Evolutionary conservation across 2,797 vertebrate genomes (phyloP), one percentile per base, ranked within the genome.

Genomic region (Sebastolobus altivelis): DNA sequence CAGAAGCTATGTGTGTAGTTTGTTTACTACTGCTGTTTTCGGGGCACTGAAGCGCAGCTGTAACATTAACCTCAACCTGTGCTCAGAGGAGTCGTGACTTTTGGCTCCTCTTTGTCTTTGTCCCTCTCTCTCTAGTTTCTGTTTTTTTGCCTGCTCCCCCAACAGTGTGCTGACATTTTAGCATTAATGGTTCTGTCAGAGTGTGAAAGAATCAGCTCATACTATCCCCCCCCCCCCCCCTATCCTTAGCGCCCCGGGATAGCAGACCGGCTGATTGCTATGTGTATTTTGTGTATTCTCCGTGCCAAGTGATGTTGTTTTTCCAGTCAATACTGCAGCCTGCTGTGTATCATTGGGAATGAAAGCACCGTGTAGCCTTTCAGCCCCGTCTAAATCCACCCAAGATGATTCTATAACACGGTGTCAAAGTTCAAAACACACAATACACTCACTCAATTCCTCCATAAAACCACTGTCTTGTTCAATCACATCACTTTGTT

Each of bases 121-220:
- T 72, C 46, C 65, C 60, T 62, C 46, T 70, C 25, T 68, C 66
- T 80, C 59, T 31, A 38, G 60, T 52, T 46, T 72, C 54, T 29
- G 3, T 78, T 81, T 80, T 73, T 62, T 9, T 10, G 20, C 61
- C 62, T 35, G 12, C 63, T 77, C 68, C 43, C 75, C 73, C 37
- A 70, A 86, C 81, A 81, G 73, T 58, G 72, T 67, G 80, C 83
- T 93, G 91, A 91, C 91, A 93, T 93, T 91, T 90, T 77, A 85
- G 56, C 71, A 79, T 79, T 81, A 81, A 73, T 79, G 73, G 8
- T 75, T 79, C 52, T 89, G 84, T 88, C 88, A 87, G 60, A 87
- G 82, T 89, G 82, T 82, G 83, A 88, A 84, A 79, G 69, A 83
- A 75, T 87, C 85, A 79, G 77, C 73, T 46, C 22, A 8, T 16